Evolutionary conservation across 1,140 invertebrate genomes (phyloP).

Genomic region (Conus ventricosus): DNA sequence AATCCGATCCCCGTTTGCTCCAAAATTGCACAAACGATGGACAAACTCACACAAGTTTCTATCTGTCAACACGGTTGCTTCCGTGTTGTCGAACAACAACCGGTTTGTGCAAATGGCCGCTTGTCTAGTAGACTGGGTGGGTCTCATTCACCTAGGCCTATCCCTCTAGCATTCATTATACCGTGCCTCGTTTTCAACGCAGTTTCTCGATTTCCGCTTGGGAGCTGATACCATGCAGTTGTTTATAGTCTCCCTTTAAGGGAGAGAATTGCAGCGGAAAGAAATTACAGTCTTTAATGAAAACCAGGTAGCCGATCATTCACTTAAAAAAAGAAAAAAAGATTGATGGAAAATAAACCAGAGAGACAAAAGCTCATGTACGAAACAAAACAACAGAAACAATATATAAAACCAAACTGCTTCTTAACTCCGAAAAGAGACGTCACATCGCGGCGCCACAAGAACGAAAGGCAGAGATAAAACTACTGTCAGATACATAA

Average conservation of each 20-base stretch:
- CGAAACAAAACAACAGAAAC: no score
- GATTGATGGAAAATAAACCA: no score
- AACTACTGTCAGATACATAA: no score
- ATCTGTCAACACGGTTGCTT: constrained; percentile 18
- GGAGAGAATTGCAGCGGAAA: no score
- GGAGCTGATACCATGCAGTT: not conserved
- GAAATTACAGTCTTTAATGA: no score
- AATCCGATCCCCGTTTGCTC: not conserved
- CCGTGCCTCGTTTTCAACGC: constrained; percentile 38
- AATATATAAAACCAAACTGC: no score
- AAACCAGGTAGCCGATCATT: no score
- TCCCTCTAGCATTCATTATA: constrained; percentile 38
- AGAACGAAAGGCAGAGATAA: no score
- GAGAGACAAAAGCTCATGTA: no score
- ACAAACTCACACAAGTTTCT: not conserved
- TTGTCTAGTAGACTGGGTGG: constrained; percentile 33
- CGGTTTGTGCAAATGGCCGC: constrained; percentile 47
- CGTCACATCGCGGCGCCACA: no score
- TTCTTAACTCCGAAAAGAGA: no score
- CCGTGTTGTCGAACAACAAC: constrained; percentile 34
- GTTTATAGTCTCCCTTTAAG: not conserved
- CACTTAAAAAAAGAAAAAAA: no score
- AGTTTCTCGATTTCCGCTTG: not conserved
- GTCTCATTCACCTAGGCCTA: constrained; percentile 41
- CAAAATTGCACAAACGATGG: not conserved